Evolutionary conservation across 2,113 vertebrate species (phyloP).

Genomic region (Tretioscincus oriximinensis): DNA sequence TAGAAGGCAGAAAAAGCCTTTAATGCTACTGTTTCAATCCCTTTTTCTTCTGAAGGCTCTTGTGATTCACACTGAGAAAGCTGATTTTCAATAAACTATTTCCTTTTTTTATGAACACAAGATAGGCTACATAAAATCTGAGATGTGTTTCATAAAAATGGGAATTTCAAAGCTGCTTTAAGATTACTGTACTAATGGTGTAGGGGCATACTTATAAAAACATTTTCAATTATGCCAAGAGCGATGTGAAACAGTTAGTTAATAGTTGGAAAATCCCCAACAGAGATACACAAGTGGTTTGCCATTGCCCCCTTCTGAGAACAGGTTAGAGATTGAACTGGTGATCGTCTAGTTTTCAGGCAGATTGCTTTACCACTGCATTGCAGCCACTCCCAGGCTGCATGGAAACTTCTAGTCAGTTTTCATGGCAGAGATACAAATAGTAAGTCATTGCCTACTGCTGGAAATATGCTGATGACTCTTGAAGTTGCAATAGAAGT

Average conservation of each 20-base stretch:
- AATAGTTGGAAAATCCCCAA: background rate
- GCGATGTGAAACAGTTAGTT: background rate
- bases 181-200: constrained; percentile 42
- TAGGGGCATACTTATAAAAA: background rate
- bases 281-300: too few species aligned
- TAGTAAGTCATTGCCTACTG: too few species aligned
- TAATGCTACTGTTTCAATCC: constrained; percentile 44
- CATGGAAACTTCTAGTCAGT: too few species aligned
- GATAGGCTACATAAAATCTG: constrained; percentile 43
- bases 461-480: too few species aligned
- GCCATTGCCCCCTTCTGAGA: too few species aligned
- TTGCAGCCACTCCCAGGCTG: too few species aligned
- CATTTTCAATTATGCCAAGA: background rate
- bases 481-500: too few species aligned
- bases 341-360: too few species aligned
- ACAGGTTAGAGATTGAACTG: too few species aligned
- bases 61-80: constrained; percentile 48
- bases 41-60: constrained; percentile 43
- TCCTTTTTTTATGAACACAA: constrained; percentile 35
- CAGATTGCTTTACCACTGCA: too few species aligned
- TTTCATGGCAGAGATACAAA: too few species aligned
- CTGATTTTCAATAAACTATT: constrained; percentile 49
- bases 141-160: background rate
- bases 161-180: constrained; percentile 47
- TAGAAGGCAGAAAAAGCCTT: constrained; percentile 53